phyloP scores from a whole-genome alignment of 2,888 invertebrate species.

The Neuroscelio doddi region DNA sequence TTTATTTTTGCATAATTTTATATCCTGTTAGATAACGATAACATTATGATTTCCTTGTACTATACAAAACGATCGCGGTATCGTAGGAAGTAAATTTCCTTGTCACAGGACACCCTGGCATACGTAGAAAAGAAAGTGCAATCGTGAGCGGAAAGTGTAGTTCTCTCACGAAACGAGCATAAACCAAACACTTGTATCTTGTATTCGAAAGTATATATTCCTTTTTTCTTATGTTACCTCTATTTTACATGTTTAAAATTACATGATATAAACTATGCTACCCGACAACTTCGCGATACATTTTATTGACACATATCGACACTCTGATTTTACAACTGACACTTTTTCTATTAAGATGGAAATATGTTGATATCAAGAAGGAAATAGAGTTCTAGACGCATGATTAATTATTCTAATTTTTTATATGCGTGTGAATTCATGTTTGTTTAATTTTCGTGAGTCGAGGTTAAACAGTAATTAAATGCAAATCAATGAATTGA shows the following conservation, averaged over 20 bases:
- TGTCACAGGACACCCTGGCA: slow-evolving; percentile 7
- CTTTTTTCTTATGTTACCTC: slow-evolving; percentile 6
- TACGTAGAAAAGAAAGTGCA: slow-evolving; percentile 18
- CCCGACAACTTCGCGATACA: not conserved
- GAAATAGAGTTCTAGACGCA: too few species aligned
- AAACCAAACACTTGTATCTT: slow-evolving; percentile 35
- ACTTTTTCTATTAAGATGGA: not conserved
- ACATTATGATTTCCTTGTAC: not conserved
- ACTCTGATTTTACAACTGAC: not conserved
- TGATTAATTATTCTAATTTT: too few species aligned
- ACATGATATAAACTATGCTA: not conserved
- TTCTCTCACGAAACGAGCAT: slow-evolving; percentile 31
- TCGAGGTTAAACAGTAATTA: not conserved
- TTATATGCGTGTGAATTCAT: too few species aligned
- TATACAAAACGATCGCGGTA: not conserved
- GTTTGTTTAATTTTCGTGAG: too few species aligned
- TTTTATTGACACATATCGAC: slow-evolving; percentile 1
- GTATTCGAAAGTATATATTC: slow-evolving; percentile 19
- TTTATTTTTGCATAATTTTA: not conserved
- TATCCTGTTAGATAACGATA: not conserved
- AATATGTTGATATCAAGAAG: too few species aligned
- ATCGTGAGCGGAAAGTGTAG: slow-evolving; percentile 21
- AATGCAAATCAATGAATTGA: not conserved
- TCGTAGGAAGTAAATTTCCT: slow-evolving; percentile 18
- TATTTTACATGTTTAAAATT: slow-evolving; percentile 12